These are phyloP conservation scores for Nautilus pompilius DNA, from an alignment of 1,140 invertebrate genomes.

Conservation along the genomic window DNA sequence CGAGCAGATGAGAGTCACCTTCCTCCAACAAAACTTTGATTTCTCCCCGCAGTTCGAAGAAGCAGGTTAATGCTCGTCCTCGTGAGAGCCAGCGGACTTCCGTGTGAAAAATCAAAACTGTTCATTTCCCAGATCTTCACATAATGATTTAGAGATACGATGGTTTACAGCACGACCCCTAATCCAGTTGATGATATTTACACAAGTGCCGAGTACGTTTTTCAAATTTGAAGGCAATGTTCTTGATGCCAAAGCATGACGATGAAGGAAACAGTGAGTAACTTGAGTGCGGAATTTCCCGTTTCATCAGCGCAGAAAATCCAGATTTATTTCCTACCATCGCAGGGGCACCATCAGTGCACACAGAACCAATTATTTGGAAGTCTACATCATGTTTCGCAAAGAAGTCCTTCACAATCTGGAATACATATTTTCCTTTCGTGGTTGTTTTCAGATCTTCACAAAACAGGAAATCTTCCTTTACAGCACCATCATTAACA, in stretches of 20 bases:
- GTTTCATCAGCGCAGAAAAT: background rate
- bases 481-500: background rate
- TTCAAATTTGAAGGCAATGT: background rate
- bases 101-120: no score
- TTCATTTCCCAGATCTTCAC: no score
- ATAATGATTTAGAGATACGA: no score
- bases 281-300: background rate
- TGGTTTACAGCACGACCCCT: background rate
- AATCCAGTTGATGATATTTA: background rate
- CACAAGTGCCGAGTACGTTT: background rate
- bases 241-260: background rate
- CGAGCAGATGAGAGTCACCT: no score
- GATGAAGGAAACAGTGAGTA: background rate
- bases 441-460: background rate
- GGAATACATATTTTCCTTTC: background rate
- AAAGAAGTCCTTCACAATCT: background rate
- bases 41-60: no score
- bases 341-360: background rate
- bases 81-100: no score
- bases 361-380: background rate
- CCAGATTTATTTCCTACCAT: background rate
- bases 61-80: no score
- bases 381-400: background rate
- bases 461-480: background rate
- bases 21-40: no score